Conservation (phyloP, 2,797 vertebrate genomes). For the Etheostoma nigrum region DNA sequence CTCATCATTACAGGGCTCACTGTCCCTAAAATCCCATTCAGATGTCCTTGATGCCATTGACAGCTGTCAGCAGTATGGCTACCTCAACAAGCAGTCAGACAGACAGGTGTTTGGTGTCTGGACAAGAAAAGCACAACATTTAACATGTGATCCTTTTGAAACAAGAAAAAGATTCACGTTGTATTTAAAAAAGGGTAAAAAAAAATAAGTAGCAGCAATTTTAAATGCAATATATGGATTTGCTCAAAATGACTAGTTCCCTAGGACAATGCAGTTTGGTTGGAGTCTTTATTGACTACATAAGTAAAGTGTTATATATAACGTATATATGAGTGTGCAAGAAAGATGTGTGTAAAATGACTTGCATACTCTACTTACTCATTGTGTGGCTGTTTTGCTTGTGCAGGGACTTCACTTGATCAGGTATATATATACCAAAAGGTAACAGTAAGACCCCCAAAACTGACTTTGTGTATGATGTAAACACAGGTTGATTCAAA, state of each 20-base stretch:
- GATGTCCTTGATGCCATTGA: conserved; percentile 6
- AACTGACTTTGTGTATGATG: conserved; percentile 19
- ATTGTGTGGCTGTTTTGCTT: conserved; percentile 24
- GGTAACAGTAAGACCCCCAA: background rate
- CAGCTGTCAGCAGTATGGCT: conserved; percentile 51
- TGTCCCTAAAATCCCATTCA: conserved; percentile 33
- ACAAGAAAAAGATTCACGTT: conserved; percentile 6
- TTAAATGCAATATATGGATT: conserved; percentile 44
- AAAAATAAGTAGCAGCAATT: conserved; percentile 49
- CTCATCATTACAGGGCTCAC: background rate
- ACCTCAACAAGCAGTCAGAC: conserved; percentile 40
- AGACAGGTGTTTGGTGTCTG: conserved; percentile 14
- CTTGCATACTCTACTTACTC: background rate
- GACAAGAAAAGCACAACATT: conserved; percentile 69
- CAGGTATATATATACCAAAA: conserved; percentile 2
- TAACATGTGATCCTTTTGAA: conserved; percentile 5
- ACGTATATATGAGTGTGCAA: background rate
- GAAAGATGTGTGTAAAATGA: conserved; percentile 15
- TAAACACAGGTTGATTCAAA: conserved; percentile 21
- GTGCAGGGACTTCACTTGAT: conserved; percentile 24
- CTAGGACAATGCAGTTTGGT: conserved; percentile 36
- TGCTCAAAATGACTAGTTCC: conserved; percentile 29
- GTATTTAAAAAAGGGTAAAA: conserved; percentile 13
- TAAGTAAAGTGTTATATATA: background rate
- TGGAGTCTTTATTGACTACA: conserved; percentile 3